Evolutionary conservation across 2,797 vertebrate genomes (phyloP).

Genomic region (Hydrolagus colliei): DNA sequence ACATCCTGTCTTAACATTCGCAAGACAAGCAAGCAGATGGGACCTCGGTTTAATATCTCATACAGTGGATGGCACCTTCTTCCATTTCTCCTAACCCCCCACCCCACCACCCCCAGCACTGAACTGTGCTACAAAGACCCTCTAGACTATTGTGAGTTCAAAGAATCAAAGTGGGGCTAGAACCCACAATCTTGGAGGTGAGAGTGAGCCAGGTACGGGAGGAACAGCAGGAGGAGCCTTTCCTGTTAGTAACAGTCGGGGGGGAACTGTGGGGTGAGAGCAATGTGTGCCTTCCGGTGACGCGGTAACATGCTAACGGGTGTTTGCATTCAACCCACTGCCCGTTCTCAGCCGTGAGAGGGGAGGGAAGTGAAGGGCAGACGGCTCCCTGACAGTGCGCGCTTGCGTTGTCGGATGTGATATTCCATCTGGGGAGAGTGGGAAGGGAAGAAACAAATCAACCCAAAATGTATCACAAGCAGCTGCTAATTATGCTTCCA

Average conservation of each 20-base stretch:
- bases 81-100: background rate
- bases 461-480: background rate
- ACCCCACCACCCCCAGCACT: background rate
- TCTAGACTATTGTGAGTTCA: background rate
- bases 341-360: too few relatives aligned
- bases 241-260: too few relatives aligned
- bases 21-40: too few relatives aligned
- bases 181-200: background rate
- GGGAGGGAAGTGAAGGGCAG: background rate
- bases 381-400: background rate
- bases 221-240: too few relatives aligned
- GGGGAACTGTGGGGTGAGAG: background rate
- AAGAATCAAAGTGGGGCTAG: background rate
- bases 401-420: background rate
- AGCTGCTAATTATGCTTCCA: constrained; percentile 26
- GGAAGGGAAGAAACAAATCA: too few relatives aligned
- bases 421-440: background rate
- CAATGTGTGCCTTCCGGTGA: background rate
- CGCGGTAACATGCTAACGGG: constrained; percentile 12
- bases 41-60: background rate
- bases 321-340: constrained; percentile 21
- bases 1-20: too few relatives aligned
- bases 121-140: too few relatives aligned
- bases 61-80: background rate
- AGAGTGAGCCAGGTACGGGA: too few relatives aligned